Conservation (phyloP, 2,888 invertebrate genomes). For the Sinodicranocentrus sp. region DNA sequence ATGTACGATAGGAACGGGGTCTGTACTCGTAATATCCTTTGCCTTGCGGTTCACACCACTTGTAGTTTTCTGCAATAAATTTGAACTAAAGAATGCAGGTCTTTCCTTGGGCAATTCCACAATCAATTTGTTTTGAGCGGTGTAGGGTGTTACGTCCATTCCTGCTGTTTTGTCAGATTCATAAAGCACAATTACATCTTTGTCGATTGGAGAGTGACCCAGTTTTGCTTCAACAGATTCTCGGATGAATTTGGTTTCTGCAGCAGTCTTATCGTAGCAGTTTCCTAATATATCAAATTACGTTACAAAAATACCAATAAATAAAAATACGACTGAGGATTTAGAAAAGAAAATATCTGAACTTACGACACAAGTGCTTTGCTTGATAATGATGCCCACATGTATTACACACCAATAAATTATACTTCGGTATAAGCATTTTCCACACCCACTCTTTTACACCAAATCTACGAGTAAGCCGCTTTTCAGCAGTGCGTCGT, state of each 20-base stretch:
- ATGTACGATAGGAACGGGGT: slow-evolving; percentile 65
- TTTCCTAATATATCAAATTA: slow-evolving; percentile 82
- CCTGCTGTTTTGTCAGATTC: slow-evolving; percentile 86
- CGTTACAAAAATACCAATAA: background rate
- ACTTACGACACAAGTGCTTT: slow-evolving; percentile 89
- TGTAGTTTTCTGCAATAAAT: slow-evolving; percentile 88
- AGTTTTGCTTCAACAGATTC: slow-evolving; percentile 86
- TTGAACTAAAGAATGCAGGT: slow-evolving; percentile 93
- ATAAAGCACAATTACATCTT: slow-evolving; percentile 92
- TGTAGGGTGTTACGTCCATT: slow-evolving; percentile 15
- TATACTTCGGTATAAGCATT: slow-evolving; percentile 85
- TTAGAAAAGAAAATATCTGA: background rate
- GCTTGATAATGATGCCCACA: slow-evolving; percentile 92
- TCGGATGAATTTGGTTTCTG: slow-evolving; percentile 90
- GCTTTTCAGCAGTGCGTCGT: slow-evolving; percentile 87
- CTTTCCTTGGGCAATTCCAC: slow-evolving; percentile 91
- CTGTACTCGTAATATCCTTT: slow-evolving; percentile 64
- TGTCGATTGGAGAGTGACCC: slow-evolving; percentile 86
- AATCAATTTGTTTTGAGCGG: slow-evolving; percentile 83
- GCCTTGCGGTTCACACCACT: slow-evolving; percentile 80
- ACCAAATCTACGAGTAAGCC: slow-evolving; percentile 87
- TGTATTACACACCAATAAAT: slow-evolving; percentile 86
- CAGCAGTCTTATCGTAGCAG: slow-evolving; percentile 90
- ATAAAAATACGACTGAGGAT: background rate
- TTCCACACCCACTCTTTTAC: slow-evolving; percentile 84